Percentiles rank a stretch among this genome's conserved stretches.
Evolutionary conservation across 2,888 invertebrate species (phyloP).

Genomic region (Ommatoiulus sabulosus): DNA sequence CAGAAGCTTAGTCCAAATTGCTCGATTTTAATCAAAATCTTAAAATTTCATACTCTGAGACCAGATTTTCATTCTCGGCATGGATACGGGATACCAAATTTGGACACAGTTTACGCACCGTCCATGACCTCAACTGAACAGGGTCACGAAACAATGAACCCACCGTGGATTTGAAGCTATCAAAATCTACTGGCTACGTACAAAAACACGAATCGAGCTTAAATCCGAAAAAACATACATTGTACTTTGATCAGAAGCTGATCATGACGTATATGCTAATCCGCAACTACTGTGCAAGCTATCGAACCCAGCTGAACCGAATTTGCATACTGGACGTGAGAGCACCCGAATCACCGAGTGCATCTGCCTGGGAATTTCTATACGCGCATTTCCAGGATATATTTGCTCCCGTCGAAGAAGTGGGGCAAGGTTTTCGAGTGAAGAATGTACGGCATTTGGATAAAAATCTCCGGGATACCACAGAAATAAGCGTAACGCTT

Average conservation of each 20-base stretch:
- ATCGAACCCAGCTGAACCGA: not conserved
- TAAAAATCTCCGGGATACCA: not conserved
- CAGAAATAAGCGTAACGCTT: not conserved
- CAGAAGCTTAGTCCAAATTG: too few species aligned
- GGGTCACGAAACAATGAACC: too few species aligned
- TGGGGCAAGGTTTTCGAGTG: not conserved
- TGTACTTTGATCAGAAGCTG: not conserved
- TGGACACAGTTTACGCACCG: too few species aligned
- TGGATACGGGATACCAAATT: too few species aligned
- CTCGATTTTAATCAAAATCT: too few species aligned
- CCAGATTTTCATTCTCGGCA: too few species aligned
- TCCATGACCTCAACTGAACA: too few species aligned
- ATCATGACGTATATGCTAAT: too few species aligned
- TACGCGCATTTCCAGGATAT: not conserved
- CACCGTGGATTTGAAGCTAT: not conserved
- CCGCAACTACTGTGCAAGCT: too few species aligned
- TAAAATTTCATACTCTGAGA: too few species aligned
- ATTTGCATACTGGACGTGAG: not conserved
- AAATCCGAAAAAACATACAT: not conserved
- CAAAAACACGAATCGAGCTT: not conserved
- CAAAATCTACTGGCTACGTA: not conserved
- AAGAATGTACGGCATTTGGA: not conserved
- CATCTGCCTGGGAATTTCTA: not conserved
- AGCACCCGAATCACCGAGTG: not conserved
- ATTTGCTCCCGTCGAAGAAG: not conserved